Evolutionary conservation across 2,113 vertebrate genomes (phyloP).

Genomic region (Pogona vitticeps): DNA sequence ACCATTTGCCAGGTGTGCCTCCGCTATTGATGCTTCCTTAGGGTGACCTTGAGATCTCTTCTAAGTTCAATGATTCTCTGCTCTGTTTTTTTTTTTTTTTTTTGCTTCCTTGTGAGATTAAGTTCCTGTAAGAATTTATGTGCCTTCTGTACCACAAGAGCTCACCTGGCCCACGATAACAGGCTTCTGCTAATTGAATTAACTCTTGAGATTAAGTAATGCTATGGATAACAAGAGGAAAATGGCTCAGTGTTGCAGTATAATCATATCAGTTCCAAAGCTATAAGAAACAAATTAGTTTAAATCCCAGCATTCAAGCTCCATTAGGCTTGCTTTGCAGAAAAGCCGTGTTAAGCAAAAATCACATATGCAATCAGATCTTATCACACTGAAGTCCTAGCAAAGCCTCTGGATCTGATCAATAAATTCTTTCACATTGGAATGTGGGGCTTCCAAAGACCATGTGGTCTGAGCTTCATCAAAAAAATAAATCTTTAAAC

Average conservation of each 20-base stretch:
- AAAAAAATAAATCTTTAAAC: background rate
- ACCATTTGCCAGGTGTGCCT: no score
- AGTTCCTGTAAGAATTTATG: no score
- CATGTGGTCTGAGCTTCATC: background rate
- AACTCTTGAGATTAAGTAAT: constrained; percentile 59
- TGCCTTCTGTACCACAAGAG: constrained; percentile 3
- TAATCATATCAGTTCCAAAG: constrained; percentile 63
- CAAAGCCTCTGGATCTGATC: constrained; percentile 43
- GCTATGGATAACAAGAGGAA: constrained; percentile 48
- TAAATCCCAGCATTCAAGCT: constrained; percentile 47
- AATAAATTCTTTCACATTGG: background rate
- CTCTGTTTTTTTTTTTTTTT: no score
- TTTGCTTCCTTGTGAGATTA: no score
- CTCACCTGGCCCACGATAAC: constrained; percentile 37
- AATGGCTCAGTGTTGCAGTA: constrained; percentile 50
- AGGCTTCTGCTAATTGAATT: constrained; percentile 45
- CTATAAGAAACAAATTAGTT: constrained; percentile 60
- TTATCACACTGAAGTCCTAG: constrained; percentile 28
- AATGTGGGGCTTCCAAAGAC: constrained; percentile 29
- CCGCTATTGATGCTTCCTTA: no score
- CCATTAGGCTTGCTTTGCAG: constrained; percentile 54
- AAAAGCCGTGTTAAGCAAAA: constrained; percentile 44
- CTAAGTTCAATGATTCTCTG: no score
- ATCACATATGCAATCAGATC: constrained; percentile 42
- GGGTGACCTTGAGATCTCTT: no score